Evolutionary conservation across 2,888 invertebrate genomes (phyloP).

Genomic region (Masnerella sp.): DNA sequence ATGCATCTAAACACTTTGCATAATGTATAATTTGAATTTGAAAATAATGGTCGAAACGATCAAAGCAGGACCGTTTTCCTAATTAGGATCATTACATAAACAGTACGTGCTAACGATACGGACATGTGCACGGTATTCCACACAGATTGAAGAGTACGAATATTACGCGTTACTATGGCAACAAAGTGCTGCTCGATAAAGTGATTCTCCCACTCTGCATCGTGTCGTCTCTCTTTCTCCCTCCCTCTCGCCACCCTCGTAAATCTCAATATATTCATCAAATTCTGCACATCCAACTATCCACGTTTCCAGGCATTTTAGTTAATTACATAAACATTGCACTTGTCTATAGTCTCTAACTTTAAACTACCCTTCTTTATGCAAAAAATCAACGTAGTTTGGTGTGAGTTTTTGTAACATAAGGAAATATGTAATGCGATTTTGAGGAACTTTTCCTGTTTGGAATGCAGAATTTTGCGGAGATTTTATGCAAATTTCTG

Average conservation of each 20-base stretch:
- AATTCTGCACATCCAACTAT: no score
- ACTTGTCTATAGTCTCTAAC: no score
- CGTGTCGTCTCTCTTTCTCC: constrained; percentile 55
- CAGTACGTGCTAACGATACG: constrained; percentile 34
- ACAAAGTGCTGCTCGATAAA: constrained; percentile 77
- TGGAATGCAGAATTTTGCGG: no score
- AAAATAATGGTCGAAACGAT: neutral
- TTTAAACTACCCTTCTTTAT: no score
- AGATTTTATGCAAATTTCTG: no score
- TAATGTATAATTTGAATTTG: neutral
- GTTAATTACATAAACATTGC: no score
- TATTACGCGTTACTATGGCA: constrained; percentile 76
- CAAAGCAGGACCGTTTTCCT: constrained; percentile 2
- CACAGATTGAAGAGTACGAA: constrained; percentile 63
- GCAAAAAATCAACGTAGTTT: no score
- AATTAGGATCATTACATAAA: constrained; percentile 35
- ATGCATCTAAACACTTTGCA: no score
- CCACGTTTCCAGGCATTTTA: no score
- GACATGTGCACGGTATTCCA: constrained; percentile 23
- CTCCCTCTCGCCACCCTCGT: constrained; percentile 62
- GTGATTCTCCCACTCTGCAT: constrained; percentile 68
- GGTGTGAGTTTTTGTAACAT: no score
- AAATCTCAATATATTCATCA: constrained; percentile 41
- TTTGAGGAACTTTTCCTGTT: no score
- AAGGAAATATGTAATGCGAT: no score